Evolutionary conservation across 2,888 invertebrate genomes (phyloP).

Genomic region (Agrotis puta): DNA sequence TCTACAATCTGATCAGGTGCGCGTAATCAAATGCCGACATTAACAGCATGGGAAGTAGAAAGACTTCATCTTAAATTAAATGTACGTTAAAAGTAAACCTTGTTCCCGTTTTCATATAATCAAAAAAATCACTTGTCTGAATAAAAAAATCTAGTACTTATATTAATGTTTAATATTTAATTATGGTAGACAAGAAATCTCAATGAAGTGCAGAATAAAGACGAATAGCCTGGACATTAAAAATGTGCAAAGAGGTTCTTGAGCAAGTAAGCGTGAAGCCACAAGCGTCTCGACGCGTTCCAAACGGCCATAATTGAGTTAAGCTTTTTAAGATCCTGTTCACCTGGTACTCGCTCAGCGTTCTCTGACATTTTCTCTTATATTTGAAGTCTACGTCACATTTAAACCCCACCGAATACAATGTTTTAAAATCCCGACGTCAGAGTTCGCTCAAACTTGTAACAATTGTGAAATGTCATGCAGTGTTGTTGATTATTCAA

Average conservation of each 20-base stretch:
- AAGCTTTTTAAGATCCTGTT: conserved; percentile 76
- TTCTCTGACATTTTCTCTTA: conserved; percentile 32
- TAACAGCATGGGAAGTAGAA: neutral
- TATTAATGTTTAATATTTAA: conserved; percentile 63
- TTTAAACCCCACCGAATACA: conserved; percentile 8
- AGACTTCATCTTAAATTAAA: conserved; percentile 7
- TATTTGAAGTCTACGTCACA: conserved; percentile 26
- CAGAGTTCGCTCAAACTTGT: conserved; percentile 39
- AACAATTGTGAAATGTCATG: conserved; percentile 25
- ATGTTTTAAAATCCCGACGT: conserved; percentile 21
- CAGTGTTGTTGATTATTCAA: conserved; percentile 40
- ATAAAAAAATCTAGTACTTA: conserved; percentile 20
- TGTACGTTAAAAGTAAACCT: neutral
- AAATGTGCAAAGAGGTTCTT: conserved; percentile 72
- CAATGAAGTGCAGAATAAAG: conserved; percentile 58
- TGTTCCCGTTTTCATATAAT: neutral
- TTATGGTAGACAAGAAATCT: conserved; percentile 54
- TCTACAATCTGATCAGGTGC: neutral
- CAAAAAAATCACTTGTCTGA: conserved; percentile 7
- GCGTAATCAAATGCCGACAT: neutral
- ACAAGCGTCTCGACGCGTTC: conserved; percentile 67
- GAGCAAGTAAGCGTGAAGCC: conserved; percentile 73
- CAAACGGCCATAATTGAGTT: conserved; percentile 78
- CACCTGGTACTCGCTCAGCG: conserved; percentile 64
- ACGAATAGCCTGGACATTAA: conserved; percentile 67